Evolutionary conservation across 2,888 invertebrate species (phyloP), one percentile per base, ranked within the genome.

Genomic region (Drosophila kokeensis): DNA sequence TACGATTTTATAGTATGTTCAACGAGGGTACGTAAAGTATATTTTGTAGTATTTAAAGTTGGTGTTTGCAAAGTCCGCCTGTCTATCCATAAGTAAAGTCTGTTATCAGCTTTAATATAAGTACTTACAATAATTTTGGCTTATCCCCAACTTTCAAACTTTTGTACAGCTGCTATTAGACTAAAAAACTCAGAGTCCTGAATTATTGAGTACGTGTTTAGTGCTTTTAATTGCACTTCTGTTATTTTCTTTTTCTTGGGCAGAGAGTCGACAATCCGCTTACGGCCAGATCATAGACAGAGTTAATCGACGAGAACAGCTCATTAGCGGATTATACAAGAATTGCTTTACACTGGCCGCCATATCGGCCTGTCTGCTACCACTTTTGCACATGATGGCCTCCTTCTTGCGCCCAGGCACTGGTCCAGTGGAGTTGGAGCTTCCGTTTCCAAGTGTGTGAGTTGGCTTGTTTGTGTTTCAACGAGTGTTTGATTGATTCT

Each of bases 371-470:
- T 72, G 59, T 8, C 24, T 71, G 6, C 32, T 79, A 38, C 63
- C 70, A 2, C 15, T 73, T 10, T 5, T 85, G 3, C 21, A 21
- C 11, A 53, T 58, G 59, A 0, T 53, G 7, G 11, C 1, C 2
- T 24, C 13, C 15, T 36, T 64, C 36, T 49, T 45, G 3, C 30
- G 11, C 3, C 6, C 36, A 13, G 67, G 10, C 34, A 21, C 18
- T 1, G 67, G 68, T 2, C 15, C 36, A 7, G 1, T 40, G 0
- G 49, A 72, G 1, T 38, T 61, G 8, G 49, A 61, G 2, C 34
- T 76, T 18, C 66, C 70, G 3, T 74, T 74, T 74, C 71, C 76
- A 13, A 72, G 71, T 49, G 45, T 67, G 73, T 84, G 49, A 50
- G 83, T 63, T 48, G 7, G 50, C 24, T 11, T 27, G 30, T 27